Base-by-base conservation (phyloP, 2,888 invertebrate genomes). In the Megalurothrips usitatus region DNA sequence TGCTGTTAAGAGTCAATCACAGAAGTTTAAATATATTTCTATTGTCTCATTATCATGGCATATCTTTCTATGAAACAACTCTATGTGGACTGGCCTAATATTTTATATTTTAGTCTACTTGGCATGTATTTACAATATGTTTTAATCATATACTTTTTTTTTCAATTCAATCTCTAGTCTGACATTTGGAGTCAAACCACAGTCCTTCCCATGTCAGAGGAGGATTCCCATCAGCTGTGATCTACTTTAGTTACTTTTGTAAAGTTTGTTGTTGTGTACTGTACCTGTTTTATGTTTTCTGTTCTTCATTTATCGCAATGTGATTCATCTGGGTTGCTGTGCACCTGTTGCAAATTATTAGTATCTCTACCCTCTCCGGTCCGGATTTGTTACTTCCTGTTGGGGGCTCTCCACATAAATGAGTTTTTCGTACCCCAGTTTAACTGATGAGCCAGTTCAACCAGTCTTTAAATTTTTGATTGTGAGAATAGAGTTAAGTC, bases 51-150 rank as follows among this genome's bases (percentile, higher is more conserved):
- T 23, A 9, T 23, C 23, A 23, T 26, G 9, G 23, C 68, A 26
- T 23, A 26, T 26, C 23, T 26, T 9, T 75, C 26, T 11, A 75
- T 26, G 34, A 43, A 43, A 43, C 23, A 9, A 12, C 26, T 26
- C 23, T 75, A 8, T 9, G n/a, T 75, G 23, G 68, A 26, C 23
- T 75, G 68, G 68, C 68, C 68, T 75, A 75, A 75, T 75, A 26
- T 75, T 52, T 80, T 79, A 75, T 75, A 26, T 75, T 52, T 80
- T 79, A 26, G 75, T 52, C 43, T 58, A 52, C 79, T 26, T 79
- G 34, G 43, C 12, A 23, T 26, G 19, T 28, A 0, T 80, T 19
- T 80, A 4, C 4, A 68, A 14, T 80, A 34, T 34, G 47, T 43
- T 43, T 26, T 19, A 68, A 43, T 43, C 34, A 12, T 19, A 63